phyloP scores from a whole-genome alignment of 2,888 invertebrate genomes.

The Imbricaverruca yamaguchii region DNA sequence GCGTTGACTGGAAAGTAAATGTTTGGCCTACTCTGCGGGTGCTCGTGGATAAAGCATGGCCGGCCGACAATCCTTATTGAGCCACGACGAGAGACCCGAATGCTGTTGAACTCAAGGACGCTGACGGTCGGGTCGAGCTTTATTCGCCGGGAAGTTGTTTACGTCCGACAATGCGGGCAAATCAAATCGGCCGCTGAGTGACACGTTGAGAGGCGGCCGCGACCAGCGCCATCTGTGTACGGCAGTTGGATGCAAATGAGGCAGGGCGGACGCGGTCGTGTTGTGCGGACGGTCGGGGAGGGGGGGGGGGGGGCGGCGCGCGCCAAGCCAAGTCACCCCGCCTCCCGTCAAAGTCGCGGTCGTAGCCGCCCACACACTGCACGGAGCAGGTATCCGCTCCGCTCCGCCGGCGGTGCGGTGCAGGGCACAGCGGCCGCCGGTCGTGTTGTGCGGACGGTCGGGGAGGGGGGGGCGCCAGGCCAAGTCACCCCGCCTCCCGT shows the following conservation, averaged over 20 bases:
- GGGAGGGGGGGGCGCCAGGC: neutral
- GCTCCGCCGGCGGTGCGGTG: too few species aligned
- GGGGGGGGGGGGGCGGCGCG: neutral
- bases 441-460: neutral
- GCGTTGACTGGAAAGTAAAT: conserved; percentile 5
- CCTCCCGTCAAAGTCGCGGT: too few species aligned
- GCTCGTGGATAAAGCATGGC: neutral
- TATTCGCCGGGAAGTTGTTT: neutral
- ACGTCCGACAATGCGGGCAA: neutral
- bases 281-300: neutral
- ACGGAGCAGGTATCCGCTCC: too few species aligned
- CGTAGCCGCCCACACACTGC: too few species aligned
- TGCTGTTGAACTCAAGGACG: neutral
- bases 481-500: too few species aligned
- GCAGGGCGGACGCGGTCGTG: neutral
- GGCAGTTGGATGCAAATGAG: neutral
- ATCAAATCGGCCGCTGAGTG: neutral
- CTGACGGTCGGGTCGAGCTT: neutral
- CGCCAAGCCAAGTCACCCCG: too few species aligned
- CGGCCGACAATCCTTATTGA: neutral
- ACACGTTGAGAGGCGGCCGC: too few species aligned
- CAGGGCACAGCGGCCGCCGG: too few species aligned
- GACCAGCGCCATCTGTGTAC: too few species aligned
- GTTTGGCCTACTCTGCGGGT: neutral
- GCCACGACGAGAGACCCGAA: neutral